Evolutionary conservation across 2,113 vertebrate genomes (phyloP).

Genomic region (Pedetes capensis): DNA sequence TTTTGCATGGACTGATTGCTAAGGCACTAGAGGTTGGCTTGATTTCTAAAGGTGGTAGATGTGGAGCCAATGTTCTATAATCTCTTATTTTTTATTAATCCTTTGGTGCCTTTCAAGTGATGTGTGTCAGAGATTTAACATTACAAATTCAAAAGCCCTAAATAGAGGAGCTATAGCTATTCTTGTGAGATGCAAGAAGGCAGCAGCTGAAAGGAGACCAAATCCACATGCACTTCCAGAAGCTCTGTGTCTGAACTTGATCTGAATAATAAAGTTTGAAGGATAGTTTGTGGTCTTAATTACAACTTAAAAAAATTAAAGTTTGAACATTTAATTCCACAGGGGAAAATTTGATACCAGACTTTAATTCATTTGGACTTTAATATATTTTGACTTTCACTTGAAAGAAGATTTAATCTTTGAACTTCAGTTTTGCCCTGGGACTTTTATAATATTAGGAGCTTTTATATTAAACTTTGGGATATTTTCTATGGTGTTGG

Average conservation of each 20-base stretch:
- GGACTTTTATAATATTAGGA: slow-evolving; percentile 22
- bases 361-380: slow-evolving; percentile 58
- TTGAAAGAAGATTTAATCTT: slow-evolving; percentile 73
- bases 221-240: not conserved
- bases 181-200: not conserved
- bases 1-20: not conserved
- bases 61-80: not conserved
- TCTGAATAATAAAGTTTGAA: not conserved
- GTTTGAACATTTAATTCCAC: slow-evolving; percentile 41
- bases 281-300: slow-evolving; percentile 42
- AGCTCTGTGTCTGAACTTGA: not conserved
- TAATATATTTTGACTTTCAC: slow-evolving; percentile 68
- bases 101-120: not conserved
- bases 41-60: not conserved
- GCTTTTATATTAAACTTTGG: slow-evolving; percentile 4
- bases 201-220: not conserved
- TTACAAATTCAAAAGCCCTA: not conserved
- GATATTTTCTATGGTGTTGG: not conserved
- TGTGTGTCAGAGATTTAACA: not conserved
- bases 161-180: not conserved
- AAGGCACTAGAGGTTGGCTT: not conserved
- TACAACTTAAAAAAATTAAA: slow-evolving; percentile 50
- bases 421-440: slow-evolving; percentile 63
- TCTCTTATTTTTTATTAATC: not conserved
- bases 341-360: slow-evolving; percentile 47